These are phyloP conservation scores for Gallinago paraguaiae DNA, from an alignment of 2,113 vertebrate species.

Conservation along the genomic window DNA sequence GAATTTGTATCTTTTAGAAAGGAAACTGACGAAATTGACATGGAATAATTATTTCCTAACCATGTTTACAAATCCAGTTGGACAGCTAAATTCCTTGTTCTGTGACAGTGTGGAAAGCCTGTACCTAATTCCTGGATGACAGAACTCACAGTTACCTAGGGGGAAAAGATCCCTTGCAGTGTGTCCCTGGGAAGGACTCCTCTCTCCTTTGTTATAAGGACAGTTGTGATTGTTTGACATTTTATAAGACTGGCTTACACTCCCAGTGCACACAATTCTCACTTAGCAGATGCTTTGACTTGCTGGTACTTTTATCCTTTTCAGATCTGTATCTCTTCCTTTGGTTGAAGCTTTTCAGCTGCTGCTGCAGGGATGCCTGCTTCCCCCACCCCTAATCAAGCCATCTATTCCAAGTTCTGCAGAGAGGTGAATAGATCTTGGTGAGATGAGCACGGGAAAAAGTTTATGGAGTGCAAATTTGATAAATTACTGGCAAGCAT, in stretches of 20 bases:
- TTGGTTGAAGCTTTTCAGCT: not conserved
- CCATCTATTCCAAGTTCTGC: not conserved
- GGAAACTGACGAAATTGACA: not conserved
- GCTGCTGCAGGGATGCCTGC: not conserved
- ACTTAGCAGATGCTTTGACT: not conserved
- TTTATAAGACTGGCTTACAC: not conserved
- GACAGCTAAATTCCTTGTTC: not conserved
- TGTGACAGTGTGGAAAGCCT: not conserved
- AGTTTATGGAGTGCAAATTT: constrained; percentile 55
- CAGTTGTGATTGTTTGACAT: not conserved
- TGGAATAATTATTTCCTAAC: not conserved
- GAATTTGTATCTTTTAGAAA: not conserved
- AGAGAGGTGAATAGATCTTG: constrained; percentile 2
- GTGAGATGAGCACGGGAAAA: not conserved
- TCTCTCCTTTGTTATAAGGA: not conserved
- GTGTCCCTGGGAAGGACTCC: not conserved
- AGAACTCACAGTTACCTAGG: not conserved
- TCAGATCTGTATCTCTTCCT: not conserved
- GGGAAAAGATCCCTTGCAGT: not conserved
- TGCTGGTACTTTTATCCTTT: not conserved
- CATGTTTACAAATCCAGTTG: not conserved
- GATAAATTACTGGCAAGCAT: constrained; percentile 56
- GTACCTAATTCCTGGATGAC: not conserved
- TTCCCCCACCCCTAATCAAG: not conserved
- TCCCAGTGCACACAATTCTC: not conserved